phyloP scores from a whole-genome alignment of 2,888 invertebrate species.

The Andrena marginata region DNA sequence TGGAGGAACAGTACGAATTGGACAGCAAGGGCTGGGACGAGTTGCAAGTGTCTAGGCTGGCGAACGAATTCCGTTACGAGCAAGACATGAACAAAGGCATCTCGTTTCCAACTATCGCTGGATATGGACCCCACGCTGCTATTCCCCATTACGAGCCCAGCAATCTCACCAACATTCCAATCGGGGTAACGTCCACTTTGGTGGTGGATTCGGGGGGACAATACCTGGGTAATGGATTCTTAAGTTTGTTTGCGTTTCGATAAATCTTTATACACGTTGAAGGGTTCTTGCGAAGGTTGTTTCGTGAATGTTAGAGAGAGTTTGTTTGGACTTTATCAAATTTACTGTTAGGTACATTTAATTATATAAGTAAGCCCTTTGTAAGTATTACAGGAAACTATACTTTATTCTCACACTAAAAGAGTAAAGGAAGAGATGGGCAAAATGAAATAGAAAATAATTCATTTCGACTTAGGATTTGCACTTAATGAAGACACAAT shows the following conservation, averaged over 20 bases:
- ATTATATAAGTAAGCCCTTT: too few species aligned
- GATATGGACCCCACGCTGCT: conserved; percentile 94
- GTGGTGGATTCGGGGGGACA: conserved; percentile 98
- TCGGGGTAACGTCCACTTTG: conserved; percentile 92
- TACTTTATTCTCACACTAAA: too few species aligned
- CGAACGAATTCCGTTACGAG: conserved; percentile 90
- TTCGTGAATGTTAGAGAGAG: too few species aligned
- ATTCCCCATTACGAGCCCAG: conserved; percentile 94
- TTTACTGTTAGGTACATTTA: too few species aligned
- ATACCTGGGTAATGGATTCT: conserved; percentile 89
- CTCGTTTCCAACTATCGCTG: conserved; percentile 95
- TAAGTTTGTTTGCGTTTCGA: background rate
- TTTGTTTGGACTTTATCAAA: too few species aligned
- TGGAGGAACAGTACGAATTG: conserved; percentile 87
- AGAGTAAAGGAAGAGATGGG: too few species aligned
- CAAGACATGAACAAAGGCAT: conserved; percentile 91
- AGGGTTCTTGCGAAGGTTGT: background rate
- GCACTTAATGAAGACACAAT: too few species aligned
- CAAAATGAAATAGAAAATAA: too few species aligned
- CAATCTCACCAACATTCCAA: conserved; percentile 88
- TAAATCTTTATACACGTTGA: background rate
- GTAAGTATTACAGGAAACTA: too few species aligned
- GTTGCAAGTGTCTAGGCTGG: conserved; percentile 89
- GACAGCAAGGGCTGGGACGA: conserved; percentile 88
- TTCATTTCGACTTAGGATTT: too few species aligned